Conservation (phyloP, 2,113 vertebrate genomes). For the Cochlearius cochlearius region DNA sequence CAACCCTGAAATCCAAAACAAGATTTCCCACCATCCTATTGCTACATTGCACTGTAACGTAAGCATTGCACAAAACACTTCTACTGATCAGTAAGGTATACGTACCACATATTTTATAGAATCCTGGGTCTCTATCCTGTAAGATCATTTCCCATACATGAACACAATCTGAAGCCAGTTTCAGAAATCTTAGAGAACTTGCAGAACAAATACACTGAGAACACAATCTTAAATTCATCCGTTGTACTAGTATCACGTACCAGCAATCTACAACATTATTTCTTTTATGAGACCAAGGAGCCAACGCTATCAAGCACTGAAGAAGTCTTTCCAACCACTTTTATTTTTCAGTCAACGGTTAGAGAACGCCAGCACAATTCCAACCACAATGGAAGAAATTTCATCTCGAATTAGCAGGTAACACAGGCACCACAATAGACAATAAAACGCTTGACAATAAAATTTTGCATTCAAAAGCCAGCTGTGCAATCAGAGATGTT, state of each 20-base stretch:
- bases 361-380: not conserved
- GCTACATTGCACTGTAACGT: not conserved
- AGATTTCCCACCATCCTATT: not conserved
- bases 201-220: not conserved
- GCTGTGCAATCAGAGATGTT: not conserved
- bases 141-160: not conserved
- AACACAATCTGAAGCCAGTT: not conserved
- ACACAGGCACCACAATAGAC: not conserved
- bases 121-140: not conserved
- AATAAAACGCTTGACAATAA: not conserved
- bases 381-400: not conserved
- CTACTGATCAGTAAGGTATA: not conserved
- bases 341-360: not conserved
- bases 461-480: not conserved
- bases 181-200: not conserved
- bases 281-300: not conserved
- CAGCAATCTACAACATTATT: fast-evolving
- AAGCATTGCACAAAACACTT: not conserved
- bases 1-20: not conserved
- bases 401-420: not conserved
- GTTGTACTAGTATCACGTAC: fast-evolving
- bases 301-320: not conserved
- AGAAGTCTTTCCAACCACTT: not conserved
- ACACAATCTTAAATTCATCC: not conserved
- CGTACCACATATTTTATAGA: fast-evolving